These are phyloP conservation scores for Leptopilina myrica DNA, from an alignment of 2,888 invertebrate genomes.

Conservation along the genomic window DNA sequence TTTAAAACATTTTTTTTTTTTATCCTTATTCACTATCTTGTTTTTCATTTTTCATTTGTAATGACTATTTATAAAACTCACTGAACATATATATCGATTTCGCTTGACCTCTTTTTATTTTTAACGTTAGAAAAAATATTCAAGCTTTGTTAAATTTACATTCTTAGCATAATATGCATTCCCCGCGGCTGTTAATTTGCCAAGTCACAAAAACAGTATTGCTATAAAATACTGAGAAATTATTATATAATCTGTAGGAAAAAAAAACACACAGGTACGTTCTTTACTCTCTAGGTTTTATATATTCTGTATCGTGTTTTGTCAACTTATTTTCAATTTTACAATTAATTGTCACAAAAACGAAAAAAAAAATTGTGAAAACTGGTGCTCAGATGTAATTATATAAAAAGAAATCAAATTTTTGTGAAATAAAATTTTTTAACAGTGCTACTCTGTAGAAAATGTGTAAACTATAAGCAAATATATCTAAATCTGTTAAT, in stretches of 20 bases:
- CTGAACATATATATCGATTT: constrained; percentile 34
- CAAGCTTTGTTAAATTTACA: constrained; percentile 21
- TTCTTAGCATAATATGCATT: constrained; percentile 26
- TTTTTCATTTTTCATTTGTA: constrained; percentile 15
- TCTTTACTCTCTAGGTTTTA: not conserved
- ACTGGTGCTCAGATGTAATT: too few species aligned
- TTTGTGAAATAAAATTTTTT: too few species aligned
- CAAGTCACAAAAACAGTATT: constrained; percentile 12
- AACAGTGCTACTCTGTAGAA: too few species aligned
- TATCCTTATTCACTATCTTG: not conserved
- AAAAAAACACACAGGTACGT: not conserved
- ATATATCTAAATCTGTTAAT: too few species aligned
- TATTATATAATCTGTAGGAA: constrained; percentile 8
- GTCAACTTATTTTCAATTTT: not conserved
- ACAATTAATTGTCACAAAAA: too few species aligned
- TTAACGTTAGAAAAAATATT: constrained; percentile 21
- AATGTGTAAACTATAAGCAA: too few species aligned
- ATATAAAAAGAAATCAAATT: too few species aligned
- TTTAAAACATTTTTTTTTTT: not conserved
- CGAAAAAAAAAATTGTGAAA: not conserved
- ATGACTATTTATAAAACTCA: constrained; percentile 36
- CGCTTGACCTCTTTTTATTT: constrained; percentile 16
- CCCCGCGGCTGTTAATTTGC: constrained; percentile 27
- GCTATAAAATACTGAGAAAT: constrained; percentile 30
- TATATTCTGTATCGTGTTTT: not conserved